These are phyloP conservation scores for Sialia sialis DNA, from an alignment of 2,113 vertebrate genomes.

Conservation along the genomic window DNA sequence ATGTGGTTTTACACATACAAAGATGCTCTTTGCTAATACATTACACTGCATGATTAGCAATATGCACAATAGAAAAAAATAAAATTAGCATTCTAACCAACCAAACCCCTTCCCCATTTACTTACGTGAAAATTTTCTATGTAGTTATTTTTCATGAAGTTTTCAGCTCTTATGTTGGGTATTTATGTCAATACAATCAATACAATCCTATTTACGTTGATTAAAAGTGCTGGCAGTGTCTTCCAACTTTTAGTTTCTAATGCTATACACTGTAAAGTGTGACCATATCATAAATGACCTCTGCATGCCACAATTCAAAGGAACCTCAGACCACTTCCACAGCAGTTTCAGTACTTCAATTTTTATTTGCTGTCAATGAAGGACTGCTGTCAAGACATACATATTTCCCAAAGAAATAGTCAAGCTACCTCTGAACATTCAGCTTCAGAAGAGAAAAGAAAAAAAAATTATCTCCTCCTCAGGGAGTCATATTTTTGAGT, in stretches of 20 bases:
- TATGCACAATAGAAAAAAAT: not conserved
- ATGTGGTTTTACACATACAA: not conserved
- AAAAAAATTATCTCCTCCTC: not conserved
- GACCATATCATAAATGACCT: not conserved
- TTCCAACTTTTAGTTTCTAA: not conserved
- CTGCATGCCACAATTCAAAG: not conserved
- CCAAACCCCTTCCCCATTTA: rapidly evolving
- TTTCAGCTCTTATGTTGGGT: not conserved
- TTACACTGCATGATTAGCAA: not conserved
- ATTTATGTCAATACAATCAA: not conserved
- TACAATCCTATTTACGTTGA: not conserved
- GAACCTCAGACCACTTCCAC: not conserved
- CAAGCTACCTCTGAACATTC: not conserved
- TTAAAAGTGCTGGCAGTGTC: rapidly evolving
- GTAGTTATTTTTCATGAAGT: not conserved
- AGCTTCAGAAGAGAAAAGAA: not conserved
- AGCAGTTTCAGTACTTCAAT: not conserved
- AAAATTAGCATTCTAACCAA: not conserved
- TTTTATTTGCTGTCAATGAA: not conserved
- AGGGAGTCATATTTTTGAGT: not conserved
- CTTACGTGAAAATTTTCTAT: not conserved
- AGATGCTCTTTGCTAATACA: not conserved
- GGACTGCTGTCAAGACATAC: not conserved
- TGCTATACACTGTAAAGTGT: not conserved
- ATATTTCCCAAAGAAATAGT: not conserved